Percentiles rank a stretch among this genome's conserved stretches.
These are phyloP conservation scores for Cydia amplana DNA, from an alignment of 1,140 invertebrate genomes.

Conservation along the genomic window DNA sequence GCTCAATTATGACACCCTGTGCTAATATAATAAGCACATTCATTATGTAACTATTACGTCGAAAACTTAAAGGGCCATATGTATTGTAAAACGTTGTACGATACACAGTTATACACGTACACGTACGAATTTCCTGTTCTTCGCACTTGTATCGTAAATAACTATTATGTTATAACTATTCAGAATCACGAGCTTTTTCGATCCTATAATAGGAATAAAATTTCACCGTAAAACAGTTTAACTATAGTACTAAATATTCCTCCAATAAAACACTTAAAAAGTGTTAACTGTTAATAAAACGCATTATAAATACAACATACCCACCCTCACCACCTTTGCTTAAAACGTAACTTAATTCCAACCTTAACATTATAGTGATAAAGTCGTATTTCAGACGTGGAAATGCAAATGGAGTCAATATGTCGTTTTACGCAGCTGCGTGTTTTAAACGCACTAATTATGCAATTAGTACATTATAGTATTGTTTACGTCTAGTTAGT, in stretches of 20 bases:
- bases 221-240: too few relatives aligned
- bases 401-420: background rate
- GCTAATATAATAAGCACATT: too few relatives aligned
- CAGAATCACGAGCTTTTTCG: too few relatives aligned
- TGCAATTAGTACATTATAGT: background rate
- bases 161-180: too few relatives aligned
- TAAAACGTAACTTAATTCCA: background rate
- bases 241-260: background rate
- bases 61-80: too few relatives aligned
- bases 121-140: too few relatives aligned
- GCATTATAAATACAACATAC: background rate
- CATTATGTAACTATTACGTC: too few relatives aligned
- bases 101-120: too few relatives aligned
- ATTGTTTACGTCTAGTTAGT: background rate
- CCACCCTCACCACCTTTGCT: background rate
- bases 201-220: too few relatives aligned
- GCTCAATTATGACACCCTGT: too few relatives aligned
- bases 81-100: too few relatives aligned
- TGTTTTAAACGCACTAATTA: background rate
- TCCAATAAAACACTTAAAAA: background rate
- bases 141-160: too few relatives aligned
- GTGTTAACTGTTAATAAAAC: background rate
- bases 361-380: background rate
- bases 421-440: slow-evolving; percentile 3
- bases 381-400: background rate